Evolutionary conservation across 2,113 vertebrate species (phyloP), one percentile per base, ranked within the genome.

Genomic region (Osmerus mordax): DNA sequence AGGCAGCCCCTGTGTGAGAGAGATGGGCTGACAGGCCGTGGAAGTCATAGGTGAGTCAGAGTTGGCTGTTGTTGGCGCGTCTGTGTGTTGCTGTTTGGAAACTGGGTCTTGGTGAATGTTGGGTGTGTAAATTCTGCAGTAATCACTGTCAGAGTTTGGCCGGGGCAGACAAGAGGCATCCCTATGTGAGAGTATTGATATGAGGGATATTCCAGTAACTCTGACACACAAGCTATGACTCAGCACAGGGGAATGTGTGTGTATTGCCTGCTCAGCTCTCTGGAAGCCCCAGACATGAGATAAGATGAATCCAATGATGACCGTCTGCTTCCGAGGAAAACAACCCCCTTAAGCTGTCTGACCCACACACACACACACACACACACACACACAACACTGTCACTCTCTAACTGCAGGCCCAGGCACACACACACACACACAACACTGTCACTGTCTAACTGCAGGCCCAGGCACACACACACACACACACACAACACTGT

Each of bases 251-350:
- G 83, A 88, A 85, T 86, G 86, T 87, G 84, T 86, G 81, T 78
- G 80, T 47, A 47, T 83, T 81, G 75, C 71, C 81, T 77, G 79
- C 78, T 84, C 56, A 51, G 36, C 69, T 85, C 85, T 87, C 83
- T 84, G 83, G 81, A 84, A 75, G 74, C 81, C 75, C 78, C 83
- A 90, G 85, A 88, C 87, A 85, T 87, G 84, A 89, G 81, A 89
- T 90, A 89, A 89, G 74, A 21, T 69, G 79, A 86, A 87, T 87
- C 83, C 77, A 79, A 71, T 79, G 83, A 81, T 83, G 84, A 87
- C 79, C 77, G 78, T 84, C 79, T 86, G 84, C 72, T 83, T 81
- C 36, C 1, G 55, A 65, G 71, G 72, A 81, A 87, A 83, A 78
- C 52, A 70, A 81, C 71, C 55, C 78, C 86, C 84, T 59, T 73